These are phyloP conservation scores for Machimus rusticus DNA, from an alignment of 2,888 invertebrate species.

Conservation along the genomic window DNA sequence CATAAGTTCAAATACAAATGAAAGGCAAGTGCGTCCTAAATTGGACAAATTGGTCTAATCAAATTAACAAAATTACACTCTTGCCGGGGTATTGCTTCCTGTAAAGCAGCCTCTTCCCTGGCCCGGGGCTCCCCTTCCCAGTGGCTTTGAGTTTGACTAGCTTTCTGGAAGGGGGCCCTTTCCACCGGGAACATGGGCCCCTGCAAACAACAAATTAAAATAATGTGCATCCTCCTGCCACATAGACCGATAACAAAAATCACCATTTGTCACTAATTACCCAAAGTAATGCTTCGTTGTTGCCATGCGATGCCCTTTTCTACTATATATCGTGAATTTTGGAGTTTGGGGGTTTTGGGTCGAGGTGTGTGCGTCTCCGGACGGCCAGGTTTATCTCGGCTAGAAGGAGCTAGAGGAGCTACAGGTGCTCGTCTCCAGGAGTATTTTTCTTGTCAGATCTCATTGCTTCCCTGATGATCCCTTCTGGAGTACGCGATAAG, in stretches of 20 bases:
- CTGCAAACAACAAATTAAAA: slow-evolving; percentile 28
- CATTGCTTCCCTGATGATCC: slow-evolving; percentile 9
- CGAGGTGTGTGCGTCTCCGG: neutral
- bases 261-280: slow-evolving; percentile 43
- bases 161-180: neutral
- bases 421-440: neutral
- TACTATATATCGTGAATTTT: neutral
- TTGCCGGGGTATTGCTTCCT: neutral
- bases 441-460: slow-evolving; percentile 24
- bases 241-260: slow-evolving; percentile 27
- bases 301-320: neutral
- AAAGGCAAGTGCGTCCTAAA: slow-evolving; percentile 37
- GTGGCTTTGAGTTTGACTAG: neutral
- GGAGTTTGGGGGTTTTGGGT: neutral
- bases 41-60: slow-evolving; percentile 40
- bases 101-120: neutral
- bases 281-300: slow-evolving; percentile 28
- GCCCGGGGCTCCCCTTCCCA: neutral
- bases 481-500: slow-evolving; percentile 8
- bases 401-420: neutral
- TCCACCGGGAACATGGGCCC: neutral
- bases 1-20: slow-evolving; percentile 36
- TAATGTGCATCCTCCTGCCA: slow-evolving; percentile 16
- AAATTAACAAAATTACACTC: slow-evolving; percentile 42
- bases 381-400: neutral